These are phyloP conservation scores for Nephrotoma appendiculata DNA, from an alignment of 2,888 invertebrate genomes.

Conservation along the genomic window DNA sequence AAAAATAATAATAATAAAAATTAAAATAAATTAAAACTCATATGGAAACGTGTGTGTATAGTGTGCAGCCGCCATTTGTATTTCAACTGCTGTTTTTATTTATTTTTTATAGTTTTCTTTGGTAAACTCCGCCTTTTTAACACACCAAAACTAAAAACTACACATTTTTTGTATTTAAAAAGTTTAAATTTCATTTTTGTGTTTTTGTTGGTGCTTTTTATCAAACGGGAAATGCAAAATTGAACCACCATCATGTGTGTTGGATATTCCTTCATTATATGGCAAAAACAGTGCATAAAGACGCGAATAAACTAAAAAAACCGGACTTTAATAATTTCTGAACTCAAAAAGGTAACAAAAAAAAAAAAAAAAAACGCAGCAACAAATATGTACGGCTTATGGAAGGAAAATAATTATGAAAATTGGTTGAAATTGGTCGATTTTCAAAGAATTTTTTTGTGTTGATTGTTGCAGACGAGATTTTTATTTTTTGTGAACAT, in stretches of 20 bases:
- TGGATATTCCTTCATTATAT: not conserved
- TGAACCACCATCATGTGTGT: constrained; percentile 3
- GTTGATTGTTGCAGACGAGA: not conserved
- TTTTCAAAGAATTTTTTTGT: constrained; percentile 2
- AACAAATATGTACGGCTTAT: not conserved
- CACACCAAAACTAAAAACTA: not conserved
- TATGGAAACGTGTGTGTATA: not conserved
- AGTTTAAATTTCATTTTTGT: not conserved
- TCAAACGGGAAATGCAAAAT: constrained; percentile 1
- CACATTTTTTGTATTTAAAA: not conserved
- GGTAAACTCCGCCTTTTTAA: constrained; percentile 2
- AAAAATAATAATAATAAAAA: not conserved
- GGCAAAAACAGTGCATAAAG: not conserved
- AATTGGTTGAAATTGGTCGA: constrained; percentile 3
- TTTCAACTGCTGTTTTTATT: not conserved
- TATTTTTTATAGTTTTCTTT: not conserved
- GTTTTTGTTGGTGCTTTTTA: not conserved
- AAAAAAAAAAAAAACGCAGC: not conserved
- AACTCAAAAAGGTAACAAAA: not conserved
- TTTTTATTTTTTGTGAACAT: not conserved
- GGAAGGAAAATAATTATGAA: not conserved
- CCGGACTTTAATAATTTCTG: not conserved
- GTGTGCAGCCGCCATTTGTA: not conserved
- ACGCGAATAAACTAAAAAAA: not conserved
- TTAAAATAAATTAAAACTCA: not conserved